Evolutionary conservation across 2,888 invertebrate genomes (phyloP).

Genomic region (Meiosimyza platycephala): DNA sequence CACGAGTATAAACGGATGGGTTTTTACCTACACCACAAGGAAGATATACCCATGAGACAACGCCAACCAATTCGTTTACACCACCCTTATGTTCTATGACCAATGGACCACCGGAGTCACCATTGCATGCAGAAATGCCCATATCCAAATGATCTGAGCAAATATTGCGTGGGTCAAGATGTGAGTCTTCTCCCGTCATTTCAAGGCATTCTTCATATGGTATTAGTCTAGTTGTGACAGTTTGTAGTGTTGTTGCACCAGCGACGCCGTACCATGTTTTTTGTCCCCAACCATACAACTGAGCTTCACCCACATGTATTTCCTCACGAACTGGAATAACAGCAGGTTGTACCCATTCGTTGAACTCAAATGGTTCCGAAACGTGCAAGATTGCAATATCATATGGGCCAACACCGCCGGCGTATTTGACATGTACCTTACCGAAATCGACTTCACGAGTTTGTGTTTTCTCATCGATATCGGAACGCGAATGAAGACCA

Average conservation of each 20-base stretch:
- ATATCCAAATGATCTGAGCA: conserved; percentile 67
- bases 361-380: conserved; percentile 54
- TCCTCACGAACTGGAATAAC: conserved; percentile 59
- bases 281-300: conserved; percentile 68
- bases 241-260: conserved; percentile 56
- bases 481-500: conserved; percentile 63
- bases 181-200: conserved; percentile 51
- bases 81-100: conserved; percentile 50
- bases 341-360: conserved; percentile 60
- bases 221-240: conserved; percentile 56
- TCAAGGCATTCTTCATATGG: conserved; percentile 52
- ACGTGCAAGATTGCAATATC: conserved; percentile 70
- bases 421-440: conserved; percentile 58
- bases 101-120: conserved; percentile 65
- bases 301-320: conserved; percentile 55
- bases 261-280: conserved; percentile 50
- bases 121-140: conserved; percentile 67
- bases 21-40: conserved; percentile 65
- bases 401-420: conserved; percentile 67
- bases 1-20: conserved; percentile 68
- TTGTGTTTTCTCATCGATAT: conserved; percentile 54
- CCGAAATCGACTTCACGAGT: conserved; percentile 55
- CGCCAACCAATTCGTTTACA: conserved; percentile 63
- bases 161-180: conserved; percentile 62
- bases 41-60: conserved; percentile 69